These are phyloP conservation scores for Neoaliturus tenellus DNA, from an alignment of 2,888 invertebrate species.

Conservation along the genomic window DNA sequence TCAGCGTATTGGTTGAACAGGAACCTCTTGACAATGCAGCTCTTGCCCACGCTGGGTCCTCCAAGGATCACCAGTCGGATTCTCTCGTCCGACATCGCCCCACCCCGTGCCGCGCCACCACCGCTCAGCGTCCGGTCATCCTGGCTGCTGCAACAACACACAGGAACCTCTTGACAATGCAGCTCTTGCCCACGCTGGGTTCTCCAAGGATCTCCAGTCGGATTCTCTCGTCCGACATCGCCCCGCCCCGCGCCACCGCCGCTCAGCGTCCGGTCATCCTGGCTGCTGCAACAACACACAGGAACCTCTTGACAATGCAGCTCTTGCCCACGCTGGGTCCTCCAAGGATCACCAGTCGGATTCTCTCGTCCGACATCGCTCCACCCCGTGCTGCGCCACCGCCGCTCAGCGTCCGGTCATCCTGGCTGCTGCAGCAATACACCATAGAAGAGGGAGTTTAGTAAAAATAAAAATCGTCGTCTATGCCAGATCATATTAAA, in stretches of 20 bases:
- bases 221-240: conserved; percentile 79
- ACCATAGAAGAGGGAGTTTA: no score
- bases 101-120: background rate
- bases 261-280: no score
- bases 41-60: conserved; percentile 90
- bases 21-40: conserved; percentile 88
- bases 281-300: no score
- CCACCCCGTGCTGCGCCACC: background rate
- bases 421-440: no score
- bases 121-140: background rate
- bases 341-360: conserved; percentile 89
- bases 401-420: background rate
- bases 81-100: conserved; percentile 82
- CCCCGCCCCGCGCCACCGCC: background rate
- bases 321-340: conserved; percentile 91
- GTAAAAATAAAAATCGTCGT: no score
- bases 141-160: background rate
- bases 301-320: conserved; percentile 87
- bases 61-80: conserved; percentile 90
- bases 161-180: conserved; percentile 87
- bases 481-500: no score
- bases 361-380: conserved; percentile 84
- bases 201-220: conserved; percentile 90
- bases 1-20: conserved; percentile 87
- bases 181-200: conserved; percentile 89